These are phyloP conservation scores for Vidua macroura DNA, from an alignment of 2,113 vertebrate genomes.

Conservation along the genomic window DNA sequence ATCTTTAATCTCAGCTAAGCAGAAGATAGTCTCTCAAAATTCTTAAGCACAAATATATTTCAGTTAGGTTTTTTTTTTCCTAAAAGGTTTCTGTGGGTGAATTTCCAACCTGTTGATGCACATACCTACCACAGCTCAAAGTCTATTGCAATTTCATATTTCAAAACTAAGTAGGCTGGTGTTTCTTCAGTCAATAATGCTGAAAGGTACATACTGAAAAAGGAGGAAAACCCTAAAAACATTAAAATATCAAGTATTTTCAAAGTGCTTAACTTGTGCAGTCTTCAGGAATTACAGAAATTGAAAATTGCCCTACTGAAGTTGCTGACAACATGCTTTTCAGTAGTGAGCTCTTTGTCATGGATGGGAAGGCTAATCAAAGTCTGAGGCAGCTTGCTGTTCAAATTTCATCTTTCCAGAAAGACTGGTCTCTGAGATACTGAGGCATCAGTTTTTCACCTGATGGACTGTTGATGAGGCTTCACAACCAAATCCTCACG, in stretches of 20 bases:
- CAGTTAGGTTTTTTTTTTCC: neutral
- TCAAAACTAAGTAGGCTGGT: neutral
- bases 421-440: neutral
- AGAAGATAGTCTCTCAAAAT: neutral
- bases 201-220: neutral
- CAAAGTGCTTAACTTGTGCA: neutral
- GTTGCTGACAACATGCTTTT: neutral
- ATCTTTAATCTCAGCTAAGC: neutral
- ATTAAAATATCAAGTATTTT: neutral
- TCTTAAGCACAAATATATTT: neutral
- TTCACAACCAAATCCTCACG: neutral
- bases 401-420: neutral
- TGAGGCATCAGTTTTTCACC: neutral
- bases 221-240: neutral
- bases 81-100: neutral
- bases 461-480: neutral
- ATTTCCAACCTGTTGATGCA: neutral
- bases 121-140: neutral
- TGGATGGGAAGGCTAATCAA: neutral
- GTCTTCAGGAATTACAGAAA: neutral
- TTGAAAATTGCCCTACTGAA: neutral
- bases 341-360: neutral
- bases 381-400: neutral
- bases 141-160: neutral
- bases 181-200: neutral